Evolutionary conservation across 92 coral and sea anemone species (phyloP).

Genomic region (Bergia sp.): DNA sequence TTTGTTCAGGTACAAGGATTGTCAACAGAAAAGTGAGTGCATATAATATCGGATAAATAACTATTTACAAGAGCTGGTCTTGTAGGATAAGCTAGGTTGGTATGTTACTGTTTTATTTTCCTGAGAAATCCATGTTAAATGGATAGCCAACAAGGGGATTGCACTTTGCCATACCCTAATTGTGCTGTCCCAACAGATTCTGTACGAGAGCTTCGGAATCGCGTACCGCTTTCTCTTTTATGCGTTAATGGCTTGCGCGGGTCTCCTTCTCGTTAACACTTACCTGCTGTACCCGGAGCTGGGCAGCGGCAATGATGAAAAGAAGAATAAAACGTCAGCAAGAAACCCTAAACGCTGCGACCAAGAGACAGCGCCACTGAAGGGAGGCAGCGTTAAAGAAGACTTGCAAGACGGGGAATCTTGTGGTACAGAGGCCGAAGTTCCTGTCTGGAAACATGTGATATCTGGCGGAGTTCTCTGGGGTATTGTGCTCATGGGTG

Average conservation of each 20-base stretch:
- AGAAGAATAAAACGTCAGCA: not conserved
- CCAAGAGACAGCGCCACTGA: slow-evolving; percentile 1
- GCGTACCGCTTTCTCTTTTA: slow-evolving; percentile 45
- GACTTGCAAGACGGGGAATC: not conserved
- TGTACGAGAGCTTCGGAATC: slow-evolving; percentile 44
- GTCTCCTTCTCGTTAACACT: slow-evolving; percentile 33
- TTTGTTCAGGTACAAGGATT: not conserved
- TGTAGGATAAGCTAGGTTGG: not conserved
- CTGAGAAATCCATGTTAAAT: not conserved
- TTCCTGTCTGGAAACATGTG: slow-evolving; percentile 39
- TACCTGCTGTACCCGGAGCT: slow-evolving; percentile 37
- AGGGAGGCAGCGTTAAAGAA: not conserved
- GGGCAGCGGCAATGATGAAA: not conserved
- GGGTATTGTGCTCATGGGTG: slow-evolving; percentile 43
- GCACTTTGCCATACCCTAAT: slow-evolving; percentile 29
- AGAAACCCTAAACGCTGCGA: not conserved
- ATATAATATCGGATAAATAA: not conserved
- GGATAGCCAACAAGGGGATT: not conserved
- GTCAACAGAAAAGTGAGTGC: not conserved
- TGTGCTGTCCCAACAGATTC: slow-evolving; percentile 46
- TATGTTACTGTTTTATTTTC: not conserved
- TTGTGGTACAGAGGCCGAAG: slow-evolving; percentile 1
- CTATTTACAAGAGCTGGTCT: not conserved
- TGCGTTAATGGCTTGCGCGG: slow-evolving; percentile 40
- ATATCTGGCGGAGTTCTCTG: slow-evolving; percentile 46